Base-by-base conservation (phyloP, 1,140 invertebrate genomes). In the Diorhabda elongata region DNA sequence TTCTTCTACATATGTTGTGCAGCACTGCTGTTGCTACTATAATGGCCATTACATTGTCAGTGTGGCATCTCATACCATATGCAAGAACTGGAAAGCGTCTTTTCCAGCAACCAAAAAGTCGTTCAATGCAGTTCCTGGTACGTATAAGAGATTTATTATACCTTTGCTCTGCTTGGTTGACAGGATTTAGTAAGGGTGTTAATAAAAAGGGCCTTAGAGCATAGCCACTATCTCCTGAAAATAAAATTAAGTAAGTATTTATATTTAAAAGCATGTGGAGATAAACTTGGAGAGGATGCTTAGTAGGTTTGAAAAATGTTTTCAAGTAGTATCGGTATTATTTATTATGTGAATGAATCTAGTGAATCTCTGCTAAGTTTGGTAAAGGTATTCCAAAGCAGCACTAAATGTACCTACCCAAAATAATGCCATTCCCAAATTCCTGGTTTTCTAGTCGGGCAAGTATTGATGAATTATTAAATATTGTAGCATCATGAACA, bases 81-180 rank as follows among this genome's bases (percentile, higher is more conserved):
- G 71, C 64, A 47, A 83, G 65, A 64, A 76, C 74, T 7, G 80
- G 74, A 74, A 83, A 84, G 45, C 80, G 60, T 68, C 75, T 68
- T 71, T 82, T 83, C 77, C 75, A 82, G 5, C 79, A 67, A 2
- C 78, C 82, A 79, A 81, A 81, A n/a, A 57, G 70, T 69, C 81
- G 71, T 75, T 83, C 83, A 63, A 83, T 76, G 2, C 66, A 57
- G 66, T 80, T 82, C 66, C 81, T 71, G 5, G 82, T 83, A 64
- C 71, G 72, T 42, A 81, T 81, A 62, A 83, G 82, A 26, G 81
- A 72, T 62, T 78, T 75, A 72, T 83, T 83, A 61, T 80, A 83
- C 58, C 70, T 45, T 8, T 72, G 42, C 68, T 82, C 77, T 61
- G 60, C 73, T 43, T 11, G 43, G 47, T 65, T 66, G 61, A 44